Base-by-base conservation (phyloP, 2,888 invertebrate genomes). In the Malacosoma neustria region DNA sequence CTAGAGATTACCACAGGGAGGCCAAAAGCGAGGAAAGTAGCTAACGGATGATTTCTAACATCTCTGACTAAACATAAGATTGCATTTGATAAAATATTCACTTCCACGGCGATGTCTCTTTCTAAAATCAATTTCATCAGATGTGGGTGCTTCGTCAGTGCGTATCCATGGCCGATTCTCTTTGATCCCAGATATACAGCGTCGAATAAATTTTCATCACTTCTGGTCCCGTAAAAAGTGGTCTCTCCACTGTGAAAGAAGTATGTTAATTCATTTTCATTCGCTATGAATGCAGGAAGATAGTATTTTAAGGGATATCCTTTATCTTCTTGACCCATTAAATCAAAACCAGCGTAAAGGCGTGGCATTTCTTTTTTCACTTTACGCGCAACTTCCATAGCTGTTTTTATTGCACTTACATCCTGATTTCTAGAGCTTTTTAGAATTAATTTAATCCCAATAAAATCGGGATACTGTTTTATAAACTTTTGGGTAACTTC, bases 251-350 rank as follows among this genome's bases (percentile, higher is more conserved):
- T 13, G n/a, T 32, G 92, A 46, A 92, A 91, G 51, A 88, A 92
- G 49, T 88, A 89, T 30, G 88, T 74, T 4, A 91, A 68, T 6
- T 32, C 14, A 3, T 32, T 14, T 13, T 32, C n/a, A 12, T 15
- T 22, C 7, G 11, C 12, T 11, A 11, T 13, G 3, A 34, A 13
- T 13, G 9, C 9, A 11, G 34, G 9, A 12, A 34, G n/a, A 11
- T 22, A 34, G 72, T 53, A 1, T 76, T 61, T 1, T 80, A 22
- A 22, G n/a, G 34, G 34, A 3, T 15, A 13, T 12, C 92, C 92
- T 36, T 80, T 63, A 54, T 93, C 93, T 61, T 94, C 93, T 51
- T 92, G 91, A 0, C 93, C 93, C 0, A 93, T 92, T 35, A 94
- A 79, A 76, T 93, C 93, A 46, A 93, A 92, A 4, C 93, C 94